Conservation (phyloP, 2,888 invertebrate genomes). For the Homarus gammarus region DNA sequence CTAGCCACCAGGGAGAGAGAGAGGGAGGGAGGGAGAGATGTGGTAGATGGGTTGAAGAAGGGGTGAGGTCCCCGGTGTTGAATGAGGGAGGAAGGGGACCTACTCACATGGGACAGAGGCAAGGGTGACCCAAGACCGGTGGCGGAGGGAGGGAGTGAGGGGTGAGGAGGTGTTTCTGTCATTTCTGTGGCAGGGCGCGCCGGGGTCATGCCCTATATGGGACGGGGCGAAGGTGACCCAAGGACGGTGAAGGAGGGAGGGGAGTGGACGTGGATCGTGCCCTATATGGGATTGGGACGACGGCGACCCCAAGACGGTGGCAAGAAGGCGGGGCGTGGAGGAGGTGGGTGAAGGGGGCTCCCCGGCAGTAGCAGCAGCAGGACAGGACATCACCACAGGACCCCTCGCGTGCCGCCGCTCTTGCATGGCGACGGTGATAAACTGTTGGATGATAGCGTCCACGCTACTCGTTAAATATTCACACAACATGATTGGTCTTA, state of each 20-base stretch:
- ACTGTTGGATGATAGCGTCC: conserved; percentile 59
- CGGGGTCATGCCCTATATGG: no score
- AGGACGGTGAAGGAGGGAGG: no score
- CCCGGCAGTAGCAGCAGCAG: background rate
- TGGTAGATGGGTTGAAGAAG: conserved; percentile 2
- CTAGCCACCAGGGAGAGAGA: no score
- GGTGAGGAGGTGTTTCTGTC: no score
- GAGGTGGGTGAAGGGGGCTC: no score
- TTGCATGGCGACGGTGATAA: conserved; percentile 66
- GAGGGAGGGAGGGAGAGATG: background rate
- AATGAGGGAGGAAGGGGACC: background rate
- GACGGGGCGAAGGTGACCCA: background rate
- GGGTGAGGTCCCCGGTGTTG: background rate
- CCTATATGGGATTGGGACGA: no score
- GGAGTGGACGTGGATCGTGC: no score
- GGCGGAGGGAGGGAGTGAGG: background rate
- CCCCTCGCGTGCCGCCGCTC: conserved; percentile 50
- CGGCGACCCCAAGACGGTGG: background rate
- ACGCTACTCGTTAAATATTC: conserved; percentile 63
- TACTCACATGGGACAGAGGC: background rate
- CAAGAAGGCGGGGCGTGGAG: background rate
- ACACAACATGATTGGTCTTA: conserved; percentile 69
- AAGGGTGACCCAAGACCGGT: background rate
- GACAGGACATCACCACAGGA: background rate
- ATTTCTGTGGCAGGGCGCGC: no score